These are phyloP conservation scores for Calephelis nemesis DNA, from an alignment of 1,140 invertebrate genomes.

Conservation along the genomic window DNA sequence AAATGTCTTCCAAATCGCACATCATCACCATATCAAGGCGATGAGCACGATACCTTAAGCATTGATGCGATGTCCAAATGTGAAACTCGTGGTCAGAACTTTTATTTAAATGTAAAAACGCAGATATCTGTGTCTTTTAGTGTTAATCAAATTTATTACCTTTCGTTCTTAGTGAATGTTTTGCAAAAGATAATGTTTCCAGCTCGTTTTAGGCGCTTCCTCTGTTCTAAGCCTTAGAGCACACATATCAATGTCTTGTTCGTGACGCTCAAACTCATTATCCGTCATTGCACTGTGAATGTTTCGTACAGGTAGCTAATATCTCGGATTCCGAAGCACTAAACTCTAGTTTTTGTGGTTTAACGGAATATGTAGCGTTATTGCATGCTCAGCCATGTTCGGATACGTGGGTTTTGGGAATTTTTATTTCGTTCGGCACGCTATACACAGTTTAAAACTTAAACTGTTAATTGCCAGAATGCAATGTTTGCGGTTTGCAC, in stretches of 20 bases:
- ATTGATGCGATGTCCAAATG: too few relatives aligned
- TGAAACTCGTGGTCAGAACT: too few relatives aligned
- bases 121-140: too few relatives aligned
- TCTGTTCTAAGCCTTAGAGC: neutral
- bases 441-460: neutral
- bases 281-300: slow-evolving; percentile 22
- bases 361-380: neutral
- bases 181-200: too few relatives aligned
- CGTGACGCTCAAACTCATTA: slow-evolving; percentile 25
- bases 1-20: too few relatives aligned
- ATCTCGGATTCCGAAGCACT: slow-evolving; percentile 11
- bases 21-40: too few relatives aligned
- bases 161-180: too few relatives aligned
- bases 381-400: slow-evolving; percentile 3
- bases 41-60: too few relatives aligned
- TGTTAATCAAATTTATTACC: too few relatives aligned
- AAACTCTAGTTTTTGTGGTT: slow-evolving; percentile 5
- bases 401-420: neutral
- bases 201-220: neutral
- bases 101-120: too few relatives aligned
- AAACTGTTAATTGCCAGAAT: neutral
- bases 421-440: slow-evolving; percentile 8
- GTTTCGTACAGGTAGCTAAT: slow-evolving; percentile 13
- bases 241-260: slow-evolving; percentile 18
- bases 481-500: too few relatives aligned